A percentile compares a stretch with the other conserved stretches of the same genome.
These are phyloP conservation scores for Pseudomyrmex gracilis DNA, from an alignment of 1,140 invertebrate species.

Conservation along the genomic window DNA sequence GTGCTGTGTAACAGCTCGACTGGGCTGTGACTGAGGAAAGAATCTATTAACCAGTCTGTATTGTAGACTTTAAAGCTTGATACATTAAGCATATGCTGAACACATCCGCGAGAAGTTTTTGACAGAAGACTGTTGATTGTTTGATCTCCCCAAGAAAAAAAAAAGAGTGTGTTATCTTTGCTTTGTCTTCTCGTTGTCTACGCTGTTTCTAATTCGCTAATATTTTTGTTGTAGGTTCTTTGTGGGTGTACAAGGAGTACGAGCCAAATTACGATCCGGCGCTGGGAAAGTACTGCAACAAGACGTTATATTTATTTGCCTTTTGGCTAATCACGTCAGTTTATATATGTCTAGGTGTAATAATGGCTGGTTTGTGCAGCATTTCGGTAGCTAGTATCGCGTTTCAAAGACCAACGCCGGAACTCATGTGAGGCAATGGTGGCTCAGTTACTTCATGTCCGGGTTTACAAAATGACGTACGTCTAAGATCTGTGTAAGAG, in stretches of 20 bases:
- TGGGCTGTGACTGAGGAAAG: too few relatives aligned
- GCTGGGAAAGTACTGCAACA: conserved; percentile 87
- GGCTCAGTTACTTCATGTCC: background rate
- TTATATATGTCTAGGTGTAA: conserved; percentile 87
- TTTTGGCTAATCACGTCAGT: conserved; percentile 89
- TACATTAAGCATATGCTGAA: too few relatives aligned
- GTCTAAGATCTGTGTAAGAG: background rate
- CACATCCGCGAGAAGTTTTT: too few relatives aligned
- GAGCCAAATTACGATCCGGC: conserved; percentile 87
- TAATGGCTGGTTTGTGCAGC: conserved; percentile 87
- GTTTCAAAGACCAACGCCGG: conserved; percentile 80
- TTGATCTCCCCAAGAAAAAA: too few relatives aligned
- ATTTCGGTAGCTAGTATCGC: conserved; percentile 86
- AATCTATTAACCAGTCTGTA: too few relatives aligned
- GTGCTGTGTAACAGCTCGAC: too few relatives aligned
- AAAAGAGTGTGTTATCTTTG: too few relatives aligned
- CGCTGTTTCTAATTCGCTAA: too few relatives aligned
- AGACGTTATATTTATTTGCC: conserved; percentile 88
- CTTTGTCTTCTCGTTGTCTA: too few relatives aligned
- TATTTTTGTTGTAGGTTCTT: conserved; percentile 85
- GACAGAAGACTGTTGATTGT: too few relatives aligned
- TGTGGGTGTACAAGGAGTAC: conserved; percentile 89
- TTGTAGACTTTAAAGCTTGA: too few relatives aligned
- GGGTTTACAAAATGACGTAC: background rate
- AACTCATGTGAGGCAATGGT: conserved; percentile 70